Base-by-base conservation (phyloP, 2,888 invertebrate species). In the Stenchaetothrips biformis region DNA sequence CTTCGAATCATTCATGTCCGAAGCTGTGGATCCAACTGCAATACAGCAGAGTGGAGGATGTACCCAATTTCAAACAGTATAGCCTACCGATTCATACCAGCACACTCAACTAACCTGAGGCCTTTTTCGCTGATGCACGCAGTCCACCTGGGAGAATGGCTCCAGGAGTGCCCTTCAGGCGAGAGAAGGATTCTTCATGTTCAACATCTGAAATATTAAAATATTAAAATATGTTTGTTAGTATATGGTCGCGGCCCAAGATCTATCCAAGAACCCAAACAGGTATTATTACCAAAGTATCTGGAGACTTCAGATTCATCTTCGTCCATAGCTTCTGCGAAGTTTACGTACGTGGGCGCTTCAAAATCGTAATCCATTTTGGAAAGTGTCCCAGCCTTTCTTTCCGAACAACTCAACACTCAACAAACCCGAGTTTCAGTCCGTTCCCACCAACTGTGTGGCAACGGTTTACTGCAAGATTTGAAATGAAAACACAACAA, bases 101-200 rank as follows among this genome's bases (percentile, higher is more conserved):
- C 8, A 18, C 21, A 74, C 2, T 74, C 11, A 13, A 18, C 53
- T 25, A 21, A 74, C 67, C 67, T 74, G 67, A 74, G 25, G 21
- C 67, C 21, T 74, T 74, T 25, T 74, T 74, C 11, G 67, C 67
- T 21, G 67, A 74, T 67, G 67, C 67, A 21, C 67, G 67, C n/a
- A 25, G 67, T 2, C 67, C 67, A 25, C 21, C 67, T 0, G 67
- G 67, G 2, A 74, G 67, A 74, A 74, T 7, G 25, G 25, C 67
- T 0, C 67, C 67, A 2, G 67, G 67, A 74, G 67, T 74, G 4
- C 67, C 67, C 25, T 74, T 74, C 21, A 25, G 7, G 0, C 67
- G 8, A 9, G 67, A 25, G 11, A 74, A 25, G 25, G 67, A 74
- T 11, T 74, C 67, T 25, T 74, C 67, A 25, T 74, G 67, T 21